Conservation (phyloP, 1,140 invertebrate species). For the Ceratitis capitata region DNA sequence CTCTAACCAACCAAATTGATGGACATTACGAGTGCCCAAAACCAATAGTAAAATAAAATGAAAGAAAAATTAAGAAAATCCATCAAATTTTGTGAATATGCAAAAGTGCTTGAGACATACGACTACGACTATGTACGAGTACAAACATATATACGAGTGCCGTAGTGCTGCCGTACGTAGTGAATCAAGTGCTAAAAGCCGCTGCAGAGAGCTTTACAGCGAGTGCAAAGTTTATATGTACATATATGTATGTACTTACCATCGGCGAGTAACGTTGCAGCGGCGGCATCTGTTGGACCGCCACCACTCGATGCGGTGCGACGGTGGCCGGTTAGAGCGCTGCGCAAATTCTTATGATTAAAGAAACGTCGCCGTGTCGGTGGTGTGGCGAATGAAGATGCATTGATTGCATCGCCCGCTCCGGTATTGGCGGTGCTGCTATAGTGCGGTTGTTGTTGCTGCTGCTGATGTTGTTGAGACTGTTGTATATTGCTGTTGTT, state of each 20-base stretch:
- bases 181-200: background rate
- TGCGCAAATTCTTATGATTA: slow-evolving; percentile 79
- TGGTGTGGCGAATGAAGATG: slow-evolving; percentile 75
- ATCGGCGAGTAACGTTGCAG: slow-evolving; percentile 54
- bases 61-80: no score
- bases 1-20: background rate
- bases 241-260: background rate
- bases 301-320: slow-evolving; percentile 63
- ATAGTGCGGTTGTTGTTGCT: slow-evolving; percentile 41
- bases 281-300: slow-evolving; percentile 58
- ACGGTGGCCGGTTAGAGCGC: slow-evolving; percentile 71
- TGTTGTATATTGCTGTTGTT: background rate
- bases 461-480: slow-evolving; percentile 42
- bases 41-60: background rate
- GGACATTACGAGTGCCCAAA: background rate
- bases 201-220: no score
- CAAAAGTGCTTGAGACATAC: background rate
- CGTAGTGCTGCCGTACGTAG: background rate
- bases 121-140: no score
- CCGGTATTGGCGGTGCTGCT: no score
- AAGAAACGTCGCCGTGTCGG: slow-evolving; percentile 81
- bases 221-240: background rate
- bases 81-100: slow-evolving; percentile 32
- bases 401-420: slow-evolving; percentile 55
- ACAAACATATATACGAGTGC: background rate